Base-by-base conservation (phyloP, 2,888 invertebrate species). In the Lobophora halterata region DNA sequence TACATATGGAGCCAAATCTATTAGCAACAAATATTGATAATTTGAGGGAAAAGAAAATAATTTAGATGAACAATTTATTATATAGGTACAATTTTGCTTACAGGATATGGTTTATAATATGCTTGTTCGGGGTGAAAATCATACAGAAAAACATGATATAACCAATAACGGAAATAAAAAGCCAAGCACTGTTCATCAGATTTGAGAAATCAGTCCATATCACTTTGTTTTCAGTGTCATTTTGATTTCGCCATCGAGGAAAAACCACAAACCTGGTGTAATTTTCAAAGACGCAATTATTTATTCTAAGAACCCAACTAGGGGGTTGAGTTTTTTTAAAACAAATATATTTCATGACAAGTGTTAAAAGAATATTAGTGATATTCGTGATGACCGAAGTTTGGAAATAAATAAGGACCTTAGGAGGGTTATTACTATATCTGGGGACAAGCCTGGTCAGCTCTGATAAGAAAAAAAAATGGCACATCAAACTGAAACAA, bases 141-240 rank as follows among this genome's bases (percentile, higher is more conserved):
- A 35, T 6, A 18, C 30, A 14, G 36, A 63, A 72, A 34, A 69
- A 30, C 36, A 36, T 39, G 5, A 65, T 10, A 45, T 71, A 71
- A 7, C 49, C 38, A 35, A 55, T 14, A 19, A 54, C n/a, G 16
- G 56, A 34, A 9, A 58, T 12, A 4, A 46, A 13, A 2, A 39
- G 14, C 43, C 56, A 62, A 3, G 58, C 24, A 46, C 49, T 50
- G 30, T 71, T 71, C 1, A 65, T 6, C 10, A 65, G 46, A 42
- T 59, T 64, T 0, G 58, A 55, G 14, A 73, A 66, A 38, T 63
- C 53, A 0, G 30, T 53, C 69, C 72, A 73, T 40, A 5, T 37
- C 44, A 13, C 26, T 35, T 14, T 25, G 35, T 11, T 44, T 38
- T 38, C 43, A 1, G 31, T 9, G 13, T 55, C 20, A 4, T 5